Evolutionary conservation across 2,888 invertebrate species (phyloP), one percentile per base, ranked within the genome.

Genomic region (Adela reaumurella): DNA sequence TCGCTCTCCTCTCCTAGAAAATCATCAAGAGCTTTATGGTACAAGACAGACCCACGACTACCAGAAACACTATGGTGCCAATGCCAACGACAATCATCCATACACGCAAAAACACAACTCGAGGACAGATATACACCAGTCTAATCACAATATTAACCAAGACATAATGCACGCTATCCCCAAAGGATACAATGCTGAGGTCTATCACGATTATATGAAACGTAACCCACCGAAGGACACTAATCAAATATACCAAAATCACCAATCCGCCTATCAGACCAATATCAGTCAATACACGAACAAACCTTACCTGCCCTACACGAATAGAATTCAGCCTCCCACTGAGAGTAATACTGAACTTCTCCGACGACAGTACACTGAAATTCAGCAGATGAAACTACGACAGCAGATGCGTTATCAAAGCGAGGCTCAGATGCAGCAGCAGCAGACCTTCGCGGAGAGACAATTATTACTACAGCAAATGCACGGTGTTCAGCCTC

Each of bases 391-490:
- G 62, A 83, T 84, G 70, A 84, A 85, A 63, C 62, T 85, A 55
- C 83, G 84, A 56, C 83, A 82, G 41, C 85, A 85, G 61, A 64
- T 85, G 59, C 83, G 82, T 55, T 84, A 84, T 54, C 85, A 85
- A 55, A 84, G 80, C 56, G 84, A 85, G 59, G 84, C 85, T 19
- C 76, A 81, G 56, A 81, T 82, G 68, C 82, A 83, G 54, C 85
- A 85, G 59, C 85, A 85, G 55, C 81, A 84, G 52, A 84, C 84
- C 47, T 85, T 85, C 62, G 85, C 85, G 44, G 76, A 85, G 60
- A 67, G 85, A 1, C 85, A 85, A 64, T 66, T 83, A 16, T 61
- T 85, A 50, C 79, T 84, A 54, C 84, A 85, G 54, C 85, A 85
- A 53, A 79, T 84, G 42, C 83, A 81, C 46, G 80, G 80, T n/a